These are phyloP conservation scores for Zaprionus camerounensis DNA, from an alignment of 1,140 invertebrate genomes.

Conservation along the genomic window DNA sequence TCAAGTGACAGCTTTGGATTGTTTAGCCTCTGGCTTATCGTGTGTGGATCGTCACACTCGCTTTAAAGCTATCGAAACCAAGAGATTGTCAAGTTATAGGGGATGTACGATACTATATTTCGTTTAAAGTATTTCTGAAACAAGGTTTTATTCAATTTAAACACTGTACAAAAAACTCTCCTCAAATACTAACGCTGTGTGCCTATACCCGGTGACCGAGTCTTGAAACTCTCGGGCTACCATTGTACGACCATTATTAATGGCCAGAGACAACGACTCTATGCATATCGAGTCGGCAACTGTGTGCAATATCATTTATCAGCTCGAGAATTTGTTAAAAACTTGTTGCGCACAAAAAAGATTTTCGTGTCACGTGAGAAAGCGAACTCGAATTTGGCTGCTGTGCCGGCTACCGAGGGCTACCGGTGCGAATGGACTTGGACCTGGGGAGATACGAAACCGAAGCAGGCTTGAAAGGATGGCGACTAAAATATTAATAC, in stretches of 20 bases:
- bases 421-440: conserved; percentile 47
- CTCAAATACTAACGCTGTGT: no score
- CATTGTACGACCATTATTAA: conserved; percentile 67
- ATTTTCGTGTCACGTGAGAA: conserved; percentile 81
- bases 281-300: conserved; percentile 71
- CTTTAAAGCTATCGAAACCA: background rate
- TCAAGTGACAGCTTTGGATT: conserved; percentile 16
- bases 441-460: conserved; percentile 61
- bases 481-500: conserved; percentile 71
- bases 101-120: background rate
- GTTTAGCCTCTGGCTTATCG: conserved; percentile 2
- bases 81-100: background rate
- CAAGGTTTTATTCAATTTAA: no score
- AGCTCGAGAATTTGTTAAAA: conserved; percentile 66
- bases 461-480: conserved; percentile 72
- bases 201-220: background rate
- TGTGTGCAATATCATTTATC: conserved; percentile 79
- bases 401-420: conserved; percentile 31
- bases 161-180: background rate
- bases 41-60: conserved; percentile 5
- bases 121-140: no score
- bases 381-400: conserved; percentile 35
- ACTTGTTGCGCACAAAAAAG: conserved; percentile 84
- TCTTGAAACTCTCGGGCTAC: background rate
- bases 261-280: conserved; percentile 57